A percentile compares a stretch with the other conserved stretches of the same genome.
These are phyloP conservation scores for Caenorhabditis sp. DNA, from an alignment of 2,888 invertebrate species.

Conservation along the genomic window DNA sequence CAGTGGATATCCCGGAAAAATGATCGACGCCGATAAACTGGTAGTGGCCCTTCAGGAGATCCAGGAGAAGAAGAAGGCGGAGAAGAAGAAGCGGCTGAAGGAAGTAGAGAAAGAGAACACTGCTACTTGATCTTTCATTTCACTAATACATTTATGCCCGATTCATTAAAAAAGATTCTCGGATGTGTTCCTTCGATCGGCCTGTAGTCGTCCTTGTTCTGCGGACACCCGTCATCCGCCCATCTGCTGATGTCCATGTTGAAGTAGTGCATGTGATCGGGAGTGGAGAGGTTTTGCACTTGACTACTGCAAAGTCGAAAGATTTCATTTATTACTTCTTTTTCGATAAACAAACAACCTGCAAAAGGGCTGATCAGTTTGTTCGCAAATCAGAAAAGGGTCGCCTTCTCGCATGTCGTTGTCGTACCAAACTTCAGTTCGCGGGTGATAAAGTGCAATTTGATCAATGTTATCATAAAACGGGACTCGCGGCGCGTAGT, in stretches of 20 bases:
- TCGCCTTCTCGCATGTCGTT: constrained; percentile 41
- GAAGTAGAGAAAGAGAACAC: constrained; percentile 36
- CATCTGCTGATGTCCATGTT: constrained; percentile 27
- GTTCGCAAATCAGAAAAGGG: constrained; percentile 22
- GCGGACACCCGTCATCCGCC: constrained; percentile 44
- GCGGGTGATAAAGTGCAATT: constrained; percentile 32
- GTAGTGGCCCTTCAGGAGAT: constrained; percentile 55
- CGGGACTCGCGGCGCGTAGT: constrained; percentile 29
- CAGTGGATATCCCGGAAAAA: constrained; percentile 35
- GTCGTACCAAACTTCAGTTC: constrained; percentile 45
- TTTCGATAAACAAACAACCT: background rate
- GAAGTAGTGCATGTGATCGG: constrained; percentile 40
- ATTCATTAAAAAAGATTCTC: background rate
- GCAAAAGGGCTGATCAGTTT: constrained; percentile 39
- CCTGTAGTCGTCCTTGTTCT: constrained; percentile 23
- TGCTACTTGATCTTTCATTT: background rate
- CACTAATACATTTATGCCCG: background rate
- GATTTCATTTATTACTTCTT: background rate
- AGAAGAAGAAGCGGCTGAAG: constrained; percentile 51
- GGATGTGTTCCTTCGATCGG: constrained; percentile 10
- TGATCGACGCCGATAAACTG: constrained; percentile 65
- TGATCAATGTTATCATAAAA: constrained; percentile 25
- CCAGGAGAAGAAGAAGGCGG: constrained; percentile 56
- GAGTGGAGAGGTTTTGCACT: constrained; percentile 4
- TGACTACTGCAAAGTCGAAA: constrained; percentile 17